Evolutionary conservation across 2,888 invertebrate genomes (phyloP).

Genomic region (Rhamnusium bicolor): DNA sequence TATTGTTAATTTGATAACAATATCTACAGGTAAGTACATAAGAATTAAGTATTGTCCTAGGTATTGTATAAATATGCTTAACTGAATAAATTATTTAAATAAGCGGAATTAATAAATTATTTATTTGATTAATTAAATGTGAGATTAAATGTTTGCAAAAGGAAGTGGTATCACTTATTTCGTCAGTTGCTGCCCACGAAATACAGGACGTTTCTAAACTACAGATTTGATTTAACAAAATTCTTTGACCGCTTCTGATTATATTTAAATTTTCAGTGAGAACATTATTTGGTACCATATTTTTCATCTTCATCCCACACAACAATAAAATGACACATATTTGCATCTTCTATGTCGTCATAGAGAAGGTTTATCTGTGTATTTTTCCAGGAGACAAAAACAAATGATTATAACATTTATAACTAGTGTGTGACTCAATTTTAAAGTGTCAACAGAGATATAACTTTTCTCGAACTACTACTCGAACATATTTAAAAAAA

Average conservation of each 20-base stretch:
- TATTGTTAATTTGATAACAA: background rate
- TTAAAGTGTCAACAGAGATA: too few relatives aligned
- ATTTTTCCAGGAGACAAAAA: background rate
- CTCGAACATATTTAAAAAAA: too few relatives aligned
- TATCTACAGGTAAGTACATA: background rate
- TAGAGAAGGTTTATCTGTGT: background rate
- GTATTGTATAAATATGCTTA: background rate
- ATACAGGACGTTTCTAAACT: background rate
- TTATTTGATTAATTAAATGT: background rate
- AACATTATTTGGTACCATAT: background rate
- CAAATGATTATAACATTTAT: background rate
- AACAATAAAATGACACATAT: background rate
- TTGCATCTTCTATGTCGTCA: background rate
- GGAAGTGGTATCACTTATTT: background rate
- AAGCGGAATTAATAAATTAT: background rate
- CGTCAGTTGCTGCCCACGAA: background rate
- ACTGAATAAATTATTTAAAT: background rate
- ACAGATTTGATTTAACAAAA: background rate
- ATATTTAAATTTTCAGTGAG: background rate
- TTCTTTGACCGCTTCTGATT: background rate
- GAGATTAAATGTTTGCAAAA: background rate
- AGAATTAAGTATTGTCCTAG: background rate
- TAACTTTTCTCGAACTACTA: too few relatives aligned
- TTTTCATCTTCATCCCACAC: background rate
- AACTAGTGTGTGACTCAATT: background rate